Conservation (phyloP, 2,797 vertebrate genomes). For the Acrocephalus scirpaceus region DNA sequence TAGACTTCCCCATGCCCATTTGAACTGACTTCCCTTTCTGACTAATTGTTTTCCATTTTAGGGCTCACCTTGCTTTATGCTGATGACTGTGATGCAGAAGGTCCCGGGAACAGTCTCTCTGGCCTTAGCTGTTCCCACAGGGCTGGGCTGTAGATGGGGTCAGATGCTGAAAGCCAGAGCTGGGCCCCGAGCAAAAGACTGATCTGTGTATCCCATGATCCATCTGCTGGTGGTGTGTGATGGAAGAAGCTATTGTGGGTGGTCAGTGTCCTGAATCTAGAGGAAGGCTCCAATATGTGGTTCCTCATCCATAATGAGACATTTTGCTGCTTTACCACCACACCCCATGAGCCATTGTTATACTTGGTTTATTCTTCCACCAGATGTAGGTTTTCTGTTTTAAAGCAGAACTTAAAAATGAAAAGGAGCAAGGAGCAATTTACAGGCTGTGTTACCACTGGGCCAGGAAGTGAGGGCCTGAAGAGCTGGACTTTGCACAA, state of each 20-base stretch:
- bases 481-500: constrained; percentile 1
- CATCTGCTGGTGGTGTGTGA: not conserved
- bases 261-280: not conserved
- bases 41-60: not conserved
- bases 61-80: not conserved
- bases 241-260: not conserved
- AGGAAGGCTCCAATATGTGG: not conserved
- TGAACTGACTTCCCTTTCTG: not conserved
- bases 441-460: not conserved
- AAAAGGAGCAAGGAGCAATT: constrained; percentile 16
- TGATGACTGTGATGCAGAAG: not conserved
- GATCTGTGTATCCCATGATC: not conserved
- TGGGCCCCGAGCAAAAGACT: not conserved
- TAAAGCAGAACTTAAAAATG: constrained; percentile 11
- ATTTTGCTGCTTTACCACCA: not conserved
- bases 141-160: not conserved
- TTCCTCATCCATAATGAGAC: not conserved
- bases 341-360: not conserved
- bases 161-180: not conserved
- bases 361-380: constrained; percentile 26
- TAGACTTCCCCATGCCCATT: not conserved
- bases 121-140: not conserved
- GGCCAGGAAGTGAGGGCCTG: not conserved
- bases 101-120: accelerated
- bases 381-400: constrained; percentile 38